These are phyloP conservation scores for Drosophila kanapiae DNA, from an alignment of 1,140 invertebrate genomes.

Conservation along the genomic window DNA sequence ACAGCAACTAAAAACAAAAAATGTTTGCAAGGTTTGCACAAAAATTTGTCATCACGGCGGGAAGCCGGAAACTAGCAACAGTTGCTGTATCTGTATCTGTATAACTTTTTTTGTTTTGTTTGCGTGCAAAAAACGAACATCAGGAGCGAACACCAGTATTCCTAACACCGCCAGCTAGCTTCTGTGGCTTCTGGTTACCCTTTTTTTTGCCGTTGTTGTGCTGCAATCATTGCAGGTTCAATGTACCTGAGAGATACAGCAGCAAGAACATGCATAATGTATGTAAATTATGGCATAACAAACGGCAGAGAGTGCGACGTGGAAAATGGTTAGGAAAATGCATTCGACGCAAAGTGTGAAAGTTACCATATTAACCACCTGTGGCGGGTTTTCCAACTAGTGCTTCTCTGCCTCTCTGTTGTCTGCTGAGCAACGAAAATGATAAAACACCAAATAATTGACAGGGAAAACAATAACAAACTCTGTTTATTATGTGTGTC, in stretches of 20 bases:
- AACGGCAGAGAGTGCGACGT: conserved; percentile 30
- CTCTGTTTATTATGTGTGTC: conserved; percentile 70
- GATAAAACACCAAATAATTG: conserved; percentile 20
- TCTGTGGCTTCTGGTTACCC: conserved; percentile 10
- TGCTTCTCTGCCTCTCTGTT: not conserved
- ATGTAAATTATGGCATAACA: conserved; percentile 79
- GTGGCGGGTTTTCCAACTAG: conserved; percentile 48
- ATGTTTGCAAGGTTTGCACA: conserved; percentile 47
- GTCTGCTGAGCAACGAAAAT: conserved; percentile 6
- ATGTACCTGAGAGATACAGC: conserved; percentile 67
- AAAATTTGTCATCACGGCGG: conserved; percentile 76
- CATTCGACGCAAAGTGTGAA: conserved; percentile 71
- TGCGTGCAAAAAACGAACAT: conserved; percentile 13
- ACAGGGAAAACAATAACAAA: conserved; percentile 47
- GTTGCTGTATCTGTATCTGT: conserved; percentile 58
- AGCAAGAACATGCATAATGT: conserved; percentile 75
- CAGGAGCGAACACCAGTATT: conserved; percentile 13
- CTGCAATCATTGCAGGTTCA: conserved; percentile 76
- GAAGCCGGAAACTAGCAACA: conserved; percentile 82
- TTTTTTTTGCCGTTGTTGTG: conserved; percentile 24
- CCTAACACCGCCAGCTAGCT: conserved; percentile 18
- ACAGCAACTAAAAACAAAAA: conserved; percentile 20
- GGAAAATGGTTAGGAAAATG: conserved; percentile 31
- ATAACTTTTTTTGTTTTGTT: conserved; percentile 60
- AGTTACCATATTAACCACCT: conserved; percentile 80